phyloP scores from a whole-genome alignment of 1,140 invertebrate genomes.

The Phymastichus coffea region DNA sequence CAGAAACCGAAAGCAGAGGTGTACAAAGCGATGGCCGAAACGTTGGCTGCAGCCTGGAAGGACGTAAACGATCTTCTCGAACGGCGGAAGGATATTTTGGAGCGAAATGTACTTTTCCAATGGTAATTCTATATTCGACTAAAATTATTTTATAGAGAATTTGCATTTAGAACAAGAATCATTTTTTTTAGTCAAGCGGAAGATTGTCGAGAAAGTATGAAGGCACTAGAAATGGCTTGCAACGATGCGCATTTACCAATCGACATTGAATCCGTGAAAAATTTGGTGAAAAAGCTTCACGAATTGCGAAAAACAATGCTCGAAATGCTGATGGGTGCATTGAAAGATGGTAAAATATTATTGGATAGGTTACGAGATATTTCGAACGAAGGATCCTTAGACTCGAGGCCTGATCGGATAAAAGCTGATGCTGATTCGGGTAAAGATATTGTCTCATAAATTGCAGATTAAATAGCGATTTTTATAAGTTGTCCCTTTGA shows the following conservation, averaged over 20 bases:
- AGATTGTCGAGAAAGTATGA: slow-evolving; percentile 71
- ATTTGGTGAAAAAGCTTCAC: slow-evolving; percentile 65
- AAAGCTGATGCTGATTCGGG: slow-evolving; percentile 64
- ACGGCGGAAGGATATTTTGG: slow-evolving; percentile 73
- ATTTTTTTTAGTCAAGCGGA: slow-evolving; percentile 60
- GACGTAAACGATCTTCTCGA: slow-evolving; percentile 82
- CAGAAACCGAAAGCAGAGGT: slow-evolving; percentile 78
- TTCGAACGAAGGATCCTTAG: slow-evolving; percentile 66
- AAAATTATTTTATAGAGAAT: neutral
- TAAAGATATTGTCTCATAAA: slow-evolving; percentile 36
- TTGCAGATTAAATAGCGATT: no score
- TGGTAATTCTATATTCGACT: slow-evolving; percentile 47
- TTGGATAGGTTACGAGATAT: slow-evolving; percentile 70
- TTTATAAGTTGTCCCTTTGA: neutral
- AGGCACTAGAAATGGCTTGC: slow-evolving; percentile 67
- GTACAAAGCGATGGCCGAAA: slow-evolving; percentile 89
- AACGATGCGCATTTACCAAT: slow-evolving; percentile 65
- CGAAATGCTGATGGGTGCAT: slow-evolving; percentile 72
- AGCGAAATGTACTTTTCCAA: slow-evolving; percentile 74
- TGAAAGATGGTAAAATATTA: slow-evolving; percentile 77
- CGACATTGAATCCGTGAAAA: slow-evolving; percentile 68
- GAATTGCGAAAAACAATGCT: slow-evolving; percentile 69
- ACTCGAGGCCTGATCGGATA: slow-evolving; percentile 73
- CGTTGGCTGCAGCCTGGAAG: slow-evolving; percentile 83
- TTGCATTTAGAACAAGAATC: neutral